phyloP scores from a whole-genome alignment of 1,140 invertebrate species.

The Eubasilissa regina region DNA sequence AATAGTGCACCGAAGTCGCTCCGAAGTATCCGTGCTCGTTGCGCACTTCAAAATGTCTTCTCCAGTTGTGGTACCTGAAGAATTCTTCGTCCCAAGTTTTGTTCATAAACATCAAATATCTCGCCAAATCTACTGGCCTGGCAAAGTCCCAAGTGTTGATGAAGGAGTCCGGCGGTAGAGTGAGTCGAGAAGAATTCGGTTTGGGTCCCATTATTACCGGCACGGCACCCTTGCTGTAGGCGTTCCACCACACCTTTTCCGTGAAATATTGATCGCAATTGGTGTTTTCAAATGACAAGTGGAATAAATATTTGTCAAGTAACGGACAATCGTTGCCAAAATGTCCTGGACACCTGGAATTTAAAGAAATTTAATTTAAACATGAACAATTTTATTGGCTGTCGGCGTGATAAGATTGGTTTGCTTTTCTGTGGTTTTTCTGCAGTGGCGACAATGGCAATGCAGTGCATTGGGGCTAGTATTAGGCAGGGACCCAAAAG shows the following conservation, averaged over 20 bases:
- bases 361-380: background rate
- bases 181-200: constrained; percentile 66
- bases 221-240: constrained; percentile 72
- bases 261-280: constrained; percentile 77
- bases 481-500: background rate
- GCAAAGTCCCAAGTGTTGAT: constrained; percentile 83
- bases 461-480: too few species aligned
- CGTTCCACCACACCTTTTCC: constrained; percentile 78
- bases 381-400: background rate
- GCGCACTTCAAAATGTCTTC: constrained; percentile 74
- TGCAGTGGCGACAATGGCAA: too few species aligned
- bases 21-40: constrained; percentile 80
- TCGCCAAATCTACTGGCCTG: constrained; percentile 73
- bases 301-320: constrained; percentile 77
- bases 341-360: constrained; percentile 71
- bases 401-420: background rate
- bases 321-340: constrained; percentile 70
- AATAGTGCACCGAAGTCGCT: constrained; percentile 79
- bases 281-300: constrained; percentile 81
- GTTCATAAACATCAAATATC: constrained; percentile 75
- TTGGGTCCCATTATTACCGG: constrained; percentile 78
- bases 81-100: constrained; percentile 71
- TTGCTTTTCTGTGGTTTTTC: too few species aligned
- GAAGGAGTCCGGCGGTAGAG: constrained; percentile 75
- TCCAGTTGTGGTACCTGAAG: constrained; percentile 78